Conservation (phyloP, 2,113 vertebrate species). For the Siphamia tubifer region DNA sequence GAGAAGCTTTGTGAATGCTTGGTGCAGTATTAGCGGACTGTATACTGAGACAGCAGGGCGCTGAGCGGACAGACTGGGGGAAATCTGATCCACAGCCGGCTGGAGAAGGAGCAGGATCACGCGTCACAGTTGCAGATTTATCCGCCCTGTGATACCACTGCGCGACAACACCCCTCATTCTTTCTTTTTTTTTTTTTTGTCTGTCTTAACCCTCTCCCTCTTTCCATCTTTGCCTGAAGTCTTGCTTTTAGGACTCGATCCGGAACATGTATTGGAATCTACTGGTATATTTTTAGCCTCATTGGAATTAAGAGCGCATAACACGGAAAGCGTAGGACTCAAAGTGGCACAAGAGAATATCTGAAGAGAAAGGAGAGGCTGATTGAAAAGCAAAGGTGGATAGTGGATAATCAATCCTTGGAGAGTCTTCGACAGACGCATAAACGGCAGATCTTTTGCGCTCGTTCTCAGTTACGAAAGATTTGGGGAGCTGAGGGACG, state of each 20-base stretch:
- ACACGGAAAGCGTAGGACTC: constrained; percentile 21
- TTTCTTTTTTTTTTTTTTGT: not conserved
- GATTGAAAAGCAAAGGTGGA: constrained; percentile 4
- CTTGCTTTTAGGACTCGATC: constrained; percentile 20
- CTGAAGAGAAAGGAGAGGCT: constrained; percentile 4
- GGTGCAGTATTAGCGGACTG: constrained; percentile 68
- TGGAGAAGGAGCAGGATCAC: constrained; percentile 62
- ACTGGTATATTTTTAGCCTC: constrained; percentile 21
- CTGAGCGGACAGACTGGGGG: constrained; percentile 67
- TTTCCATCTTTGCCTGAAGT: constrained; percentile 27
- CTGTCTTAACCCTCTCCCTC: not conserved
- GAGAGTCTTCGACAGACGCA: constrained; percentile 10
- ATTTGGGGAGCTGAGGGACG: constrained; percentile 34
- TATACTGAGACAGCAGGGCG: constrained; percentile 43
- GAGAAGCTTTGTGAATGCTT: constrained; percentile 51
- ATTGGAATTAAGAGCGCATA: constrained; percentile 28
- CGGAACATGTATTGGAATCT: constrained; percentile 37
- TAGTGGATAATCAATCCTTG: constrained; percentile 1
- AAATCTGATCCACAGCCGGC: constrained; percentile 64
- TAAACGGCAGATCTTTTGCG: not conserved
- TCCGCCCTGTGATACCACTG: constrained; percentile 63
- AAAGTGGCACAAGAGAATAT: not conserved
- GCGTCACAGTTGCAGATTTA: constrained; percentile 65
- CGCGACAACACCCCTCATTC: constrained; percentile 66
- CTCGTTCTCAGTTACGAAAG: not conserved